Percentiles rank a stretch among this genome's conserved stretches.
These are phyloP conservation scores for Thripadectes ignobilis DNA, from an alignment of 2,797 vertebrate genomes.

Conservation along the genomic window DNA sequence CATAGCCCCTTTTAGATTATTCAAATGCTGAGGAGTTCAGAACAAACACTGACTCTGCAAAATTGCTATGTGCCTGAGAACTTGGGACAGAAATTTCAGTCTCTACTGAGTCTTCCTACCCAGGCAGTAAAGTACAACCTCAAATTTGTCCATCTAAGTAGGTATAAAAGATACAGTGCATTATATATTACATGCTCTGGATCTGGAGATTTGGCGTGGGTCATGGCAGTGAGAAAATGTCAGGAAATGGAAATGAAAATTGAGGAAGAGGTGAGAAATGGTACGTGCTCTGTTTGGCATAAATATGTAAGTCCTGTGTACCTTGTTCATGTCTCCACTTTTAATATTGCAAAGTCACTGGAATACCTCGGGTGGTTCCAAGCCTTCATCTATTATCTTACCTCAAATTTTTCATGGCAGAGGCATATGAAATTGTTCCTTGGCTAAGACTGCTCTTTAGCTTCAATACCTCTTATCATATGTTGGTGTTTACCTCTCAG, in stretches of 20 bases:
- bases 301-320: neutral
- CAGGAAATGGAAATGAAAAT: neutral
- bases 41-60: neutral
- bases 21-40: neutral
- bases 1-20: neutral
- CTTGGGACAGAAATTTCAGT: neutral
- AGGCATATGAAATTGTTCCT: neutral
- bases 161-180: neutral
- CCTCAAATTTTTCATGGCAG: neutral
- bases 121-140: neutral
- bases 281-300: neutral
- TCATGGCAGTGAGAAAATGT: neutral
- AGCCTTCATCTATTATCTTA: neutral
- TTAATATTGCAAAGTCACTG: neutral
- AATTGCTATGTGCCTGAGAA: neutral
- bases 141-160: neutral
- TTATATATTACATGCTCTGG: neutral
- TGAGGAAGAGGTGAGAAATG: neutral
- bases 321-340: neutral
- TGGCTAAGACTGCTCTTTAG: neutral
- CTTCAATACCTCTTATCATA: neutral
- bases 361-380: neutral
- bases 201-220: neutral
- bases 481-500: neutral
- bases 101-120: neutral